Evolutionary conservation across 2,797 vertebrate genomes (phyloP).

Genomic region (Thripadectes ignobilis): DNA sequence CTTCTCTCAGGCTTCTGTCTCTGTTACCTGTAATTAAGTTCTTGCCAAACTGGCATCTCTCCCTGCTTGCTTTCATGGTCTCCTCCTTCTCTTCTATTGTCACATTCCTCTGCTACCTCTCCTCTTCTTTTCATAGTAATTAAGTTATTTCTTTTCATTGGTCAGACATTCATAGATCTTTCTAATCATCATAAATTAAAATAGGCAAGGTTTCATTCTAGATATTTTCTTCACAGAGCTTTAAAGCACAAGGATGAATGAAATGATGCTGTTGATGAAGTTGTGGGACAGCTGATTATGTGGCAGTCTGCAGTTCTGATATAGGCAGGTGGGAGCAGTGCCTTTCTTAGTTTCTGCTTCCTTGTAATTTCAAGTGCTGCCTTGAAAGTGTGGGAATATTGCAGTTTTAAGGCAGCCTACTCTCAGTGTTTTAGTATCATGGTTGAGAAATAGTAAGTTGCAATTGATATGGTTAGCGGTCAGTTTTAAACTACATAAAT

Average conservation of each 20-base stretch:
- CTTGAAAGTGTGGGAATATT: not conserved
- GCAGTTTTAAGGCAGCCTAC: not conserved
- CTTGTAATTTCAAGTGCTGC: not conserved
- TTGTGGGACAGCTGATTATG: not conserved
- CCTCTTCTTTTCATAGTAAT: not conserved
- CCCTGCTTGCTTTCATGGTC: not conserved
- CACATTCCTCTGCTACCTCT: not conserved
- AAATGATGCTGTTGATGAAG: not conserved
- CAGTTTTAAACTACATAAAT: not conserved
- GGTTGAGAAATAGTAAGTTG: not conserved
- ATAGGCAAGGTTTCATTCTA: not conserved
- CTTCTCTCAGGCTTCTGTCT: not conserved
- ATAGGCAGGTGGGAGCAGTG: not conserved
- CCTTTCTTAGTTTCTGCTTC: not conserved
- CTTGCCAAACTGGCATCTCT: not conserved
- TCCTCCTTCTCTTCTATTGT: not conserved
- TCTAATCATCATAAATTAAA: not conserved
- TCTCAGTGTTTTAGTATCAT: not conserved
- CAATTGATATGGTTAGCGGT: not conserved
- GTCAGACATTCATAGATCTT: not conserved
- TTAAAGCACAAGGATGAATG: not conserved
- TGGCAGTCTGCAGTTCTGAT: not conserved
- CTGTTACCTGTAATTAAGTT: constrained; percentile 20
- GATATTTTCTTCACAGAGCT: not conserved
- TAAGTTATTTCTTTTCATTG: not conserved